phyloP scores from a whole-genome alignment of 2,797 vertebrate genomes.

The Aeoliscus strigatus region DNA sequence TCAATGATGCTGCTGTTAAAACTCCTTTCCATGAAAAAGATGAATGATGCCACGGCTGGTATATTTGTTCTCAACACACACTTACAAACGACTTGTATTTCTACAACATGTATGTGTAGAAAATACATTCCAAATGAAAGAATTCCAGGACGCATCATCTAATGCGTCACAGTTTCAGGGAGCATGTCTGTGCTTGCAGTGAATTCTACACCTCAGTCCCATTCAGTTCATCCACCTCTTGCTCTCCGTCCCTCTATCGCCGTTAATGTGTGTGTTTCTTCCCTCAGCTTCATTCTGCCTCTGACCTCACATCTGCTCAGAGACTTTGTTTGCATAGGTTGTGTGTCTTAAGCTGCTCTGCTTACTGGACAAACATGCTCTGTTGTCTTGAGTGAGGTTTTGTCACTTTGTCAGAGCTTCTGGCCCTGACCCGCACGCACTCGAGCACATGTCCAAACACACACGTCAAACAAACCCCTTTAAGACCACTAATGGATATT shows the following conservation, averaged over 20 bases:
- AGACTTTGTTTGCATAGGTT: constrained; percentile 37
- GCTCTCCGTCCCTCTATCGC: constrained; percentile 6
- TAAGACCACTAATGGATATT: too few species aligned
- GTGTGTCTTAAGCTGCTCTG: constrained; percentile 45
- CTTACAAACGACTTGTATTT: constrained; percentile 2
- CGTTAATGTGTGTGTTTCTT: too few species aligned
- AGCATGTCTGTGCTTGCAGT: constrained; percentile 67
- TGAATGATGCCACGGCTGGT: too few species aligned
- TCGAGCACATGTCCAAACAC: constrained; percentile 40
- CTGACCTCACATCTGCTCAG: constrained; percentile 16
- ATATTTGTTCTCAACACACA: too few species aligned
- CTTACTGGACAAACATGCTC: constrained; percentile 57
- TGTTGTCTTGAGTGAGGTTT: constrained; percentile 46
- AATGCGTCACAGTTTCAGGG: constrained; percentile 70
- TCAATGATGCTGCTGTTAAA: too few species aligned
- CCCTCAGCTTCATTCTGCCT: constrained; percentile 11
- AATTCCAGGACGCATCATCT: constrained; percentile 20
- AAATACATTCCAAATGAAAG: constrained; percentile 16
- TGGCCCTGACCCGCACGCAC: constrained; percentile 10
- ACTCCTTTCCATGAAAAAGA: too few species aligned
- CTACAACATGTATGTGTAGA: constrained; percentile 14
- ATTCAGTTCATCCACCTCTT: constrained; percentile 13
- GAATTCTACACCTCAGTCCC: constrained; percentile 37
- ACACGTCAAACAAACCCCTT: constrained; percentile 28
- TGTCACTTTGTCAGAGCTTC: constrained; percentile 47